Conservation (phyloP, 2,888 invertebrate species). For the Trichogramma dendrolimi region DNA sequence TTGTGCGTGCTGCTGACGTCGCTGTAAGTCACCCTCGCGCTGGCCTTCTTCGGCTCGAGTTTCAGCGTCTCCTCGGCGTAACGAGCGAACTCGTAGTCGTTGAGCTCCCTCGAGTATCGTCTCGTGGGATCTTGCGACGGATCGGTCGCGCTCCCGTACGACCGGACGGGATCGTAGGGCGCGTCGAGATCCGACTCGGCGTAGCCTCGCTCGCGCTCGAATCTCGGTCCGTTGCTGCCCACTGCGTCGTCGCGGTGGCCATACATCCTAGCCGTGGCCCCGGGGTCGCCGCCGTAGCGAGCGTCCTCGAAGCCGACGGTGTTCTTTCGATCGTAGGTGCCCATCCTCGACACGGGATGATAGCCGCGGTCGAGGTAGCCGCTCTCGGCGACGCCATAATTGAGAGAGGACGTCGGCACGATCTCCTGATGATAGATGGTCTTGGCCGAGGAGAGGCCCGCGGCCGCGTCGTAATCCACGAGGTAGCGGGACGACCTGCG, state of each 20-base stretch:
- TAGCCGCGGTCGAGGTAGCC: conserved; percentile 29
- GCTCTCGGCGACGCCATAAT: conserved; percentile 27
- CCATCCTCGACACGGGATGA: conserved; percentile 21
- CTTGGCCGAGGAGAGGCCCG: conserved; percentile 7
- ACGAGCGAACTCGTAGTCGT: conserved; percentile 46
- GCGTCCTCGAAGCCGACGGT: conserved; percentile 18
- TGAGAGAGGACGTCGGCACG: conserved; percentile 22
- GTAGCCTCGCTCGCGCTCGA: conserved; percentile 43
- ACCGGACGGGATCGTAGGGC: conserved; percentile 43
- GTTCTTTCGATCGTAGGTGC: conserved; percentile 42
- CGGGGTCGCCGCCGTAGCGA: conserved; percentile 42
- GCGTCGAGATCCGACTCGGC: conserved; percentile 49
- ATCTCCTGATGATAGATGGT: conserved; percentile 37
- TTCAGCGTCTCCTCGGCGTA: conserved; percentile 49
- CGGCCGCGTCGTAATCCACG: conserved; percentile 42
- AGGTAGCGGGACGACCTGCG: conserved; percentile 51
- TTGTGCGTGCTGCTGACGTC: conserved; percentile 36
- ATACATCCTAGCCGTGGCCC: conserved; percentile 38
- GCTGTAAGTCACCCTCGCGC: conserved; percentile 41
- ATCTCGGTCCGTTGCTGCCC: conserved; percentile 29
- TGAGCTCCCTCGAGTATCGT: conserved; percentile 46
- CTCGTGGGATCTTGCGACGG: conserved; percentile 37
- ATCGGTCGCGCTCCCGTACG: conserved; percentile 32
- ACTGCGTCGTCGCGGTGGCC: neutral
- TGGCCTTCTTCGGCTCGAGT: conserved; percentile 46